phyloP scores from a whole-genome alignment of 2,113 vertebrate species.

The Empidonax traillii region DNA sequence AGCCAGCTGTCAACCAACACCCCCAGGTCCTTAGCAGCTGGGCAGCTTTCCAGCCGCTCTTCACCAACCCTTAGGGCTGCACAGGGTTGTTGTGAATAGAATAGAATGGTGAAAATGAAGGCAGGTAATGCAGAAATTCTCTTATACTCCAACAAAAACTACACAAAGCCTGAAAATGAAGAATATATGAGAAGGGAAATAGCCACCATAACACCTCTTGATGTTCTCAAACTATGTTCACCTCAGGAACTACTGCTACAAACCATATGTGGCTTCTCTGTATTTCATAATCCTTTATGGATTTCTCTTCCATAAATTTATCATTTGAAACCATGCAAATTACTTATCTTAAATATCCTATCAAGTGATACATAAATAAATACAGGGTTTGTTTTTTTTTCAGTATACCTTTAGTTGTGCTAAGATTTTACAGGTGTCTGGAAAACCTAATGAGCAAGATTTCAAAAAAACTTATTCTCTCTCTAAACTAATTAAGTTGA shows the following conservation, averaged over 20 bases:
- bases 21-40: background rate
- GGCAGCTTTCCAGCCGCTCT: background rate
- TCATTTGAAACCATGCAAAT: background rate
- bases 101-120: background rate
- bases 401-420: background rate
- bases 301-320: background rate
- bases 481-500: background rate
- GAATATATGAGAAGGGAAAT: background rate
- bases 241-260: background rate
- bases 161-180: background rate
- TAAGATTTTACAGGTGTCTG: background rate
- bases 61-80: background rate
- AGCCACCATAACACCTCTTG: background rate
- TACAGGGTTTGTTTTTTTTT: fast-evolving
- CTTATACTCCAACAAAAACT: background rate
- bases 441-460: background rate
- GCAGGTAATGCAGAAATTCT: background rate
- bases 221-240: background rate
- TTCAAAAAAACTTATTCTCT: background rate
- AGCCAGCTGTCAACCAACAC: background rate
- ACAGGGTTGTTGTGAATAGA: background rate
- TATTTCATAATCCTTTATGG: background rate
- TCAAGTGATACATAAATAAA: background rate
- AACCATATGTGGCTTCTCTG: background rate
- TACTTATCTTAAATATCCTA: background rate